Percentiles rank a stretch among this genome's conserved stretches.
Conservation (phyloP, 2,113 vertebrate genomes). For the Helogale parvula region DNA sequence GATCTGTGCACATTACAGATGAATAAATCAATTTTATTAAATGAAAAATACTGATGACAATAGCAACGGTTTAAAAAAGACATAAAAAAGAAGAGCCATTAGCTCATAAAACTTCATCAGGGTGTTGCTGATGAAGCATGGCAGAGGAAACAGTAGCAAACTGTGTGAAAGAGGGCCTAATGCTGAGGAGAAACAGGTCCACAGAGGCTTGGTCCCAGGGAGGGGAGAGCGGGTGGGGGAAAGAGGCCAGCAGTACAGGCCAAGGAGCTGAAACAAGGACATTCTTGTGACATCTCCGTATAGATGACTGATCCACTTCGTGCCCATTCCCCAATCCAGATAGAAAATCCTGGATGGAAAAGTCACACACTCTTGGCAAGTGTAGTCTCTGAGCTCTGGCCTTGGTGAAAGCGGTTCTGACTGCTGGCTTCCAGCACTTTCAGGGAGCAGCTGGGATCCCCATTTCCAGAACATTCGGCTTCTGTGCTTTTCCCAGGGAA, state of each 20-base stretch:
- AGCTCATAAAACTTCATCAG: not conserved
- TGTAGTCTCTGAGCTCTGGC: not conserved
- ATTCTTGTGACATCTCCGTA: not conserved
- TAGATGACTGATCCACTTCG: not conserved
- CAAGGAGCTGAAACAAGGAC: not conserved
- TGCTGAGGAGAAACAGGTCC: too few relatives aligned
- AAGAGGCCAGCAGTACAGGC: accelerated
- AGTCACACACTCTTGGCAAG: not conserved
- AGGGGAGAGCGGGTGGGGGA: too few relatives aligned
- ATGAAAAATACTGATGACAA: not conserved
- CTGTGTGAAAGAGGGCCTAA: not conserved
- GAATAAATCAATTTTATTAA: not conserved
- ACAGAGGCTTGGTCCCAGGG: not conserved
- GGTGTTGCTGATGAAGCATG: not conserved
- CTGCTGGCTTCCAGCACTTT: not conserved
- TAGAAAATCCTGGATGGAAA: not conserved
- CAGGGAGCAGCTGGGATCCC: not conserved
- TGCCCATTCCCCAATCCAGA: accelerated
- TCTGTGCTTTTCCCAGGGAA: not conserved
- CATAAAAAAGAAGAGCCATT: not conserved
- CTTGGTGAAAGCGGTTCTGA: too few relatives aligned
- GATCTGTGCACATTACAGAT: not conserved
- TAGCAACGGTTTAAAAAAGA: not conserved
- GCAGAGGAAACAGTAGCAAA: not conserved
- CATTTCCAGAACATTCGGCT: not conserved